A percentile compares a stretch with the other conserved stretches of the same genome.
Conservation (phyloP, 2,797 vertebrate species). For the Fundulus diaphanus region DNA sequence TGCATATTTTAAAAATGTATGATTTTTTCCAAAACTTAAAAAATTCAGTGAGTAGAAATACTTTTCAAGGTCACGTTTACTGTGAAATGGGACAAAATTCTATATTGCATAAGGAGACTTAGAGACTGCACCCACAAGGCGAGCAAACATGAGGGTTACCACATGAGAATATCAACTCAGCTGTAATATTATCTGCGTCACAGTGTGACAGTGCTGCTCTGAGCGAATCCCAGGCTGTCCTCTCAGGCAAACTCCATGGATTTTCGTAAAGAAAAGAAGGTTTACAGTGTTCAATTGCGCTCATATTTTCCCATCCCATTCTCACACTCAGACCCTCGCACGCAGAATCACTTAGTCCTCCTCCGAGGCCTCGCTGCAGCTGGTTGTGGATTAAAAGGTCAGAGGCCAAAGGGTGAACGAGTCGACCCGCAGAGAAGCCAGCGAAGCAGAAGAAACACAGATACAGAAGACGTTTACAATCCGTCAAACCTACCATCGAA, state of each 20-base stretch:
- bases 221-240: not conserved
- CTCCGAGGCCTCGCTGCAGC: conserved; percentile 58
- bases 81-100: not conserved
- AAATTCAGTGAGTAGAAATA: not conserved
- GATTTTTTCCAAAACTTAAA: not conserved
- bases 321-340: conserved; percentile 5
- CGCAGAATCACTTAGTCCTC: conserved; percentile 23
- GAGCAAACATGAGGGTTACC: not conserved
- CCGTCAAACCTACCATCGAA: conserved; percentile 7
- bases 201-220: not conserved
- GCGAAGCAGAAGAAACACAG: conserved; percentile 48
- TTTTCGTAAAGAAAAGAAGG: not conserved
- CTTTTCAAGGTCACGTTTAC: not conserved
- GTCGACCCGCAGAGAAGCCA: conserved; percentile 50
- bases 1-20: not conserved
- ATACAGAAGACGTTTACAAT: conserved; percentile 17
- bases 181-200: not conserved
- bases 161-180: not conserved
- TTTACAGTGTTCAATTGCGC: too few species aligned
- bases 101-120: not conserved
- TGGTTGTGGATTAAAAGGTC: conserved; percentile 64
- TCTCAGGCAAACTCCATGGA: not conserved
- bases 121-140: not conserved
- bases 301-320: not conserved
- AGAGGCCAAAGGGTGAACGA: conserved; percentile 54